A percentile compares a stretch with the other conserved stretches of the same genome.
Evolutionary conservation across 2,113 vertebrate genomes (phyloP).

Genomic region (Octodon degus): DNA sequence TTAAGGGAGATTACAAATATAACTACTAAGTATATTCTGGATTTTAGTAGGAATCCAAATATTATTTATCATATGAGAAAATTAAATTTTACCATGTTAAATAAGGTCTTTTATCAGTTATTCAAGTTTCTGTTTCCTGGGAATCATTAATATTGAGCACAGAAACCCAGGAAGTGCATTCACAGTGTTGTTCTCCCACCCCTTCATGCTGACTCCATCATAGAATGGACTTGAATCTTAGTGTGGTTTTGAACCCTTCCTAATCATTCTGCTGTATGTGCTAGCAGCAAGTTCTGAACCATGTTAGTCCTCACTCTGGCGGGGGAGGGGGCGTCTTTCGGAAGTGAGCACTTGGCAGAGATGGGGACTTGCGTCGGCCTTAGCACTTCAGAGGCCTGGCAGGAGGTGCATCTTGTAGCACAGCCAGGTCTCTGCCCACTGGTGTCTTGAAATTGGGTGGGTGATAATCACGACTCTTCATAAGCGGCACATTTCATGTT

Average conservation of each 20-base stretch:
- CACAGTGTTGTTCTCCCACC: not conserved
- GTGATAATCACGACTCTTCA: slow-evolving; percentile 9
- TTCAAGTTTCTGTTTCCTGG: slow-evolving; percentile 13
- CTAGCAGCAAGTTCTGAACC: not conserved
- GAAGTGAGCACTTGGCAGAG: not conserved
- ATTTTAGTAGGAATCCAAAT: slow-evolving; percentile 55
- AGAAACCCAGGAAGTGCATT: not conserved
- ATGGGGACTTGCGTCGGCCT: not conserved
- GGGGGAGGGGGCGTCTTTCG: not conserved
- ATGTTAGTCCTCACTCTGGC: not conserved
- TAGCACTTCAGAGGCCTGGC: not conserved
- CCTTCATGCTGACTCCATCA: not conserved
- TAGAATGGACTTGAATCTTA: not conserved
- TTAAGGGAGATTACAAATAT: not conserved
- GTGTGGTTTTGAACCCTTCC: not conserved
- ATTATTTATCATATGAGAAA: not conserved
- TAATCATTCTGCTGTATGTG: not conserved
- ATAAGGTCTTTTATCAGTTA: not conserved
- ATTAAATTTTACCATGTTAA: slow-evolving; percentile 21
- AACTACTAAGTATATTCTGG: not conserved
- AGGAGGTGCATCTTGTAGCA: not conserved
- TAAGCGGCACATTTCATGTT: slow-evolving; percentile 31
- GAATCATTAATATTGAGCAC: not conserved
- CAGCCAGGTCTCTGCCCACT: slow-evolving; percentile 10
- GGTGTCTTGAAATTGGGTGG: not conserved